Evolutionary conservation across 2,113 vertebrate species (phyloP).

Genomic region (Leiothrix lutea): DNA sequence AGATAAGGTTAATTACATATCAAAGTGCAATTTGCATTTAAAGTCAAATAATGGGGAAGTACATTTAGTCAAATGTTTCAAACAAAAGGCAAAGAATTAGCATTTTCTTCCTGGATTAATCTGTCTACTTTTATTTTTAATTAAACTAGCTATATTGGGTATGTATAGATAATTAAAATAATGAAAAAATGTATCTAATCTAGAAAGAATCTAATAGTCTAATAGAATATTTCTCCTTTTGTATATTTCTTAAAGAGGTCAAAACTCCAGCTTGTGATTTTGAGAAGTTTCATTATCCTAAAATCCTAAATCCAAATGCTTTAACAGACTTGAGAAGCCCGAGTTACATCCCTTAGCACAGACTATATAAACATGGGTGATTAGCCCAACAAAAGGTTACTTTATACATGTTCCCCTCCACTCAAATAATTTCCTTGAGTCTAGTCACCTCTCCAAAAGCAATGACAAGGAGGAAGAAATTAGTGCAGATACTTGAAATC

Average conservation of each 20-base stretch:
- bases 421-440: background rate
- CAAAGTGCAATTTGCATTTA: background rate
- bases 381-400: background rate
- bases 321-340: background rate
- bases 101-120: background rate
- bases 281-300: background rate
- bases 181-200: background rate
- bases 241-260: background rate
- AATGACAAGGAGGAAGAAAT: background rate
- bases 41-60: background rate
- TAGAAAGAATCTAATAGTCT: background rate
- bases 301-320: background rate
- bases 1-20: background rate
- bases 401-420: background rate
- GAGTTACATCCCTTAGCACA: background rate
- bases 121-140: background rate
- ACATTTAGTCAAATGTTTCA: background rate
- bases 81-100: background rate
- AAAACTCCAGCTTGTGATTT: background rate
- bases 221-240: background rate
- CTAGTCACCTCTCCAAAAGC: background rate
- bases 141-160: background rate
- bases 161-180: background rate
- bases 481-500: background rate
- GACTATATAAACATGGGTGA: background rate